Percentiles rank a stretch among this genome's conserved stretches.
phyloP scores from a whole-genome alignment of 2,888 invertebrate genomes.

The Scaptomyza flava region DNA sequence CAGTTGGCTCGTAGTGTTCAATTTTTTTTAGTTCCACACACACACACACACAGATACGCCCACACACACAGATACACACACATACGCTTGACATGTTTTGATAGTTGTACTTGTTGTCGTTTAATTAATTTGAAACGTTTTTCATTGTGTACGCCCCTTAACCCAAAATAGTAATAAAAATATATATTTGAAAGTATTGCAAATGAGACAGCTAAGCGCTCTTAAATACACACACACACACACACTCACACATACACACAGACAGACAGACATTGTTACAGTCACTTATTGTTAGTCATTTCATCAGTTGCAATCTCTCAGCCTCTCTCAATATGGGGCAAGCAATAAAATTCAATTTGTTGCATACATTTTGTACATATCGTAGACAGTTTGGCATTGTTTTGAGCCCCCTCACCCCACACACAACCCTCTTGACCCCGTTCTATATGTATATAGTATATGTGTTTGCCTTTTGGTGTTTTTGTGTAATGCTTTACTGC shows the following conservation, averaged over 20 bases:
- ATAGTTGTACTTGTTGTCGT: conserved; percentile 56
- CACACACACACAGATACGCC: conserved; percentile 11
- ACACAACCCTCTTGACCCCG: conserved; percentile 25
- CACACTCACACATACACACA: conserved; percentile 17
- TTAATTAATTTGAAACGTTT: conserved; percentile 70
- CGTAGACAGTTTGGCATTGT: conserved; percentile 44
- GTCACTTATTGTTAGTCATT: conserved; percentile 67
- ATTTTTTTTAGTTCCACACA: conserved; percentile 19
- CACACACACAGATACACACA: conserved; percentile 10
- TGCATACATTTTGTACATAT: conserved; percentile 70
- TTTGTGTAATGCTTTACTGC: conserved; percentile 30
- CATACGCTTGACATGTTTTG: conserved; percentile 54
- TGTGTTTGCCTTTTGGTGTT: neutral
- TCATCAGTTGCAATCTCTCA: conserved; percentile 36
- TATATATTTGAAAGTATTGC: conserved; percentile 23
- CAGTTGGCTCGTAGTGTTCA: conserved; percentile 45
- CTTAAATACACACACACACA: conserved; percentile 26
- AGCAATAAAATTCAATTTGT: conserved; percentile 77
- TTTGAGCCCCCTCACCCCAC: conserved; percentile 19
- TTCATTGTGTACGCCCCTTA: conserved; percentile 23
- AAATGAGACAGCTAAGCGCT: conserved; percentile 38
- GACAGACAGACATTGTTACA: conserved; percentile 32
- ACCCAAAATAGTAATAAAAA: conserved; percentile 11
- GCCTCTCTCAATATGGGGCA: conserved; percentile 51
- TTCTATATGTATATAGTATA: conserved; percentile 9